Evolutionary conservation across 2,888 invertebrate species (phyloP), one percentile per base, ranked within the genome.

Genomic region (Malthinus seriepunctatus): DNA sequence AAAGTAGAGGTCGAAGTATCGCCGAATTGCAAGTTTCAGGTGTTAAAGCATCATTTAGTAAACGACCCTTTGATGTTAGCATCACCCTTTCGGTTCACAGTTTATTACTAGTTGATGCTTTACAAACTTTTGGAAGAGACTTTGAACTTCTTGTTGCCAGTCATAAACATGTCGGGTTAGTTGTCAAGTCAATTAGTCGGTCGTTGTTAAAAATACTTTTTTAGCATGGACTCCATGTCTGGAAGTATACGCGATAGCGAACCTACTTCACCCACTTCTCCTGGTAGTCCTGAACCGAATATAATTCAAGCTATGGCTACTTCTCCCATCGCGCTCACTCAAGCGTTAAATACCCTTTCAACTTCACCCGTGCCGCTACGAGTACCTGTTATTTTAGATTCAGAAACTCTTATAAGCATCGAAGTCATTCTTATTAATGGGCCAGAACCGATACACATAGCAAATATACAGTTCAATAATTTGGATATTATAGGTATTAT

Each of bases 91-190:
- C 93, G 8, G 95, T 97, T 46, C 96, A 96, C 79, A 94, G 95
- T 70, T 82, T 97, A 67, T 82, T 97, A 55, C 80, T 97, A 52
- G 97, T 95, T 2, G 97, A 97, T 81, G 97, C 97, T 47, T 83
- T 97, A 76, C 97, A 97, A 80, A 94, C 94, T 10, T 95, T 93
- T 78, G 97, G 97, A 0, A 90, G 91, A 0, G 97, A 97, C 82
- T 97, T 95, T 81, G 97, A 97, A 77, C 82, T 97, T 49, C 83
- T 97, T 7, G 88, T 96, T 10, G 97, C 97, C 31, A 96, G 95
- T 76, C 97, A 97, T 78, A 92, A 92, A 73, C 94, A 95, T 78
- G 91, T 97, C 15, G 91, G 93, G 91, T 91, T 69, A 74, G 79
- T 67, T 45, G 44, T 39, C 2, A 23, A 23, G 23, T 23, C 5